Percentiles rank a stretch among this genome's conserved stretches.
These are phyloP conservation scores for Eupithecia tripunctaria DNA, from an alignment of 2,888 invertebrate genomes.

Conservation along the genomic window DNA sequence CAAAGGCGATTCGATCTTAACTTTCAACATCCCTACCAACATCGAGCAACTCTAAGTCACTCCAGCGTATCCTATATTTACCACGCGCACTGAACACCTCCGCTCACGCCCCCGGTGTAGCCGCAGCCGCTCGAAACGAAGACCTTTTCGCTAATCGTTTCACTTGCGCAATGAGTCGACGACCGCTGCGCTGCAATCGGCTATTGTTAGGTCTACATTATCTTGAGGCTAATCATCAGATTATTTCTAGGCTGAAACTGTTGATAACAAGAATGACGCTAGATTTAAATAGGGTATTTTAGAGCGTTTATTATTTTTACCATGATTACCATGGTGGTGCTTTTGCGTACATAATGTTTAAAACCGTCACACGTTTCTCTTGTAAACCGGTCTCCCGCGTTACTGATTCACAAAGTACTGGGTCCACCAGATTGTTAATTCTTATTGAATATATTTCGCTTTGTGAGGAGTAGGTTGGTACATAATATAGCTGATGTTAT, in stretches of 20 bases:
- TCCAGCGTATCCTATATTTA: slow-evolving; percentile 32
- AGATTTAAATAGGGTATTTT: neutral
- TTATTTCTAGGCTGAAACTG: neutral
- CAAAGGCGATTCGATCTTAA: neutral
- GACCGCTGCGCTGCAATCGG: slow-evolving; percentile 33
- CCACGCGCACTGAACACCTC: slow-evolving; percentile 38
- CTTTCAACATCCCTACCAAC: neutral
- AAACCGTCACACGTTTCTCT: neutral
- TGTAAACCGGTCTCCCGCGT: neutral
- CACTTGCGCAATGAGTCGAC: slow-evolving; percentile 55
- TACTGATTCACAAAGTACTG: neutral
- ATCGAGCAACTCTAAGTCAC: slow-evolving; percentile 15
- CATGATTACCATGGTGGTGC: neutral
- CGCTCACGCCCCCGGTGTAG: slow-evolving; percentile 41
- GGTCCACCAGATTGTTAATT: neutral
- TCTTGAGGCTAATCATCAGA: slow-evolving; percentile 12
- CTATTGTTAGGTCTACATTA: slow-evolving; percentile 19
- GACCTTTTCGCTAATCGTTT: slow-evolving; percentile 56
- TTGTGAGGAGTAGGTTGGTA: neutral
- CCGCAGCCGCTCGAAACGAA: slow-evolving; percentile 43
- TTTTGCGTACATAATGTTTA: neutral
- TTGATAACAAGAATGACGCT: neutral
- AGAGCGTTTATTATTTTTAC: neutral
- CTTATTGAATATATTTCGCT: neutral
- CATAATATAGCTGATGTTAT: neutral